Evolutionary conservation across 2,113 vertebrate genomes (phyloP), one percentile per base, ranked within the genome.

Genomic region (Corydoras maculifer): DNA sequence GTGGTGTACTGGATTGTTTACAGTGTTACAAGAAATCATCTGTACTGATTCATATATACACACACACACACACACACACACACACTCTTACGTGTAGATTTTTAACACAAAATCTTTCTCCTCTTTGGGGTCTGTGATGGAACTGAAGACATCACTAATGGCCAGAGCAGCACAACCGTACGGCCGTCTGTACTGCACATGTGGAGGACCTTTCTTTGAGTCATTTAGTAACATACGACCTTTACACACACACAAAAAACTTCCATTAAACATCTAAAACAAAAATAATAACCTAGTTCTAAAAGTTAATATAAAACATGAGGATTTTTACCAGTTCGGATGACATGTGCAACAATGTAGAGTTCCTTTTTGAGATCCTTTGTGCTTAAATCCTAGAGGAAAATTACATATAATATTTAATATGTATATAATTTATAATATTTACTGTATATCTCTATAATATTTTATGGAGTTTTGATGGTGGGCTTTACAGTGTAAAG

Each of bases 291-390:
- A 11, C 49, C 2, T 49, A 9, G 13, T 51, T 0, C 9, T 9
- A 54, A 14, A 12, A 61, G n/a, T 32, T 32, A 30, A 14, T 3
- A 61, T 55, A 32, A n/a, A 18, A 74, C 8, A 51, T 49, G 2
- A 6, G 13, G 66, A 59, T 8, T 18, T 81, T 77, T 87, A 99
- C 97, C 97, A 87, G 93, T 96, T 80, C 97, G 88, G 81, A 99
- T 94, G 76, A 98, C 94, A 75, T 99, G 96, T 70, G 94, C 93
- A 65, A 99, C 85, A 77, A 99, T 93, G 84, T 98, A 97, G 58
- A 99, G 92, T 79, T 99, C 97, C 79, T 95, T 91, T 91, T 98
- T 99, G 92, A 98, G 94, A 85, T 99, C 97, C 82, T 97, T 98
- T 87, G 94, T 98, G 87, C 97, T 98, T 79, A 99, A 88, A 85